These are phyloP conservation scores for Haplotaxodon microlepis DNA, from an alignment of 2,113 vertebrate species.

Conservation along the genomic window DNA sequence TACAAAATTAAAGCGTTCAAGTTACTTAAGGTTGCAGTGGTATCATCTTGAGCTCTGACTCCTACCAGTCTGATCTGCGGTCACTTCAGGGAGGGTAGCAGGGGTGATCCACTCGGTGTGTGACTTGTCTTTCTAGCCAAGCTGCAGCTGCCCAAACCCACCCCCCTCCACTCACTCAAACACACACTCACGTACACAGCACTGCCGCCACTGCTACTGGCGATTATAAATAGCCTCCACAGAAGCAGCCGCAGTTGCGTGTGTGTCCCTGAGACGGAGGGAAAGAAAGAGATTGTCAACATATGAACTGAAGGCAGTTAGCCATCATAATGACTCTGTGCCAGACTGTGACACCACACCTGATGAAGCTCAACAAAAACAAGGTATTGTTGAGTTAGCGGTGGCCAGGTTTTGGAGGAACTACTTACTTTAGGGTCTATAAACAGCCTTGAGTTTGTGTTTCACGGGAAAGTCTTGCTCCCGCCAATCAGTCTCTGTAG, in stretches of 20 bases:
- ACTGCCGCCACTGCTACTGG: conserved; percentile 31
- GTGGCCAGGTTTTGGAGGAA: background rate
- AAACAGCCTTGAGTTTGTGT: conserved; percentile 59
- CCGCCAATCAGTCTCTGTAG: conserved; percentile 25
- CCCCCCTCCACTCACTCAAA: conserved; percentile 21
- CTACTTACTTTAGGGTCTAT: conserved; percentile 32
- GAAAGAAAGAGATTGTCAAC: conserved; percentile 48
- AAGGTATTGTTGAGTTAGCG: conserved; percentile 59
- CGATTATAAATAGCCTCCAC: conserved; percentile 70
- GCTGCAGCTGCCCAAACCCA: conserved; percentile 54
- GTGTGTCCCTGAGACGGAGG: conserved; percentile 2
- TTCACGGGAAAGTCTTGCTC: conserved; percentile 50
- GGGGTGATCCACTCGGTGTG: conserved; percentile 31
- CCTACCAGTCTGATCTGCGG: conserved; percentile 24
- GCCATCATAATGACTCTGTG: conserved; percentile 58
- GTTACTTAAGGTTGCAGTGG: background rate
- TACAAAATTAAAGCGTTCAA: background rate
- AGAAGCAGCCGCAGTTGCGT: conserved; percentile 30
- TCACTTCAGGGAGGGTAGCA: background rate
- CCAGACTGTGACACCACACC: conserved; percentile 56
- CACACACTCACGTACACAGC: conserved; percentile 38
- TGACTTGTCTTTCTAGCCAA: conserved; percentile 2
- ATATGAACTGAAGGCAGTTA: conserved; percentile 45
- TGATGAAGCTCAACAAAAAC: conserved; percentile 70
- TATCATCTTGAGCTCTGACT: conserved; percentile 4